Conservation (phyloP, 1,140 invertebrate species). For the Sarcophaga bullata region DNA sequence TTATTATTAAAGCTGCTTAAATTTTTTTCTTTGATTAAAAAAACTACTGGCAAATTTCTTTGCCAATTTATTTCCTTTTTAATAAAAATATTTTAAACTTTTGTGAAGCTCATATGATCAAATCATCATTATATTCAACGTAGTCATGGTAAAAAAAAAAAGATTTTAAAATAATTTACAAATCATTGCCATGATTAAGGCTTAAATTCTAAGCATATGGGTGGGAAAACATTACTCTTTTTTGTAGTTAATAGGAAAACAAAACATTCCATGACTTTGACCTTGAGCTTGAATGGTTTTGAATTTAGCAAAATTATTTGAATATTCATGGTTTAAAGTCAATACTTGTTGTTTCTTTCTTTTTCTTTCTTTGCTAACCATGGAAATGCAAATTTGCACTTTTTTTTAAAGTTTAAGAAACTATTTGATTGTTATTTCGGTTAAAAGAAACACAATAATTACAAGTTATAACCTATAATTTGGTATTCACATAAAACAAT, state of each 20-base stretch:
- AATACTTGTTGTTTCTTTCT: too few species aligned
- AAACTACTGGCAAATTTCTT: conserved; percentile 4
- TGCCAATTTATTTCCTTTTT: background rate
- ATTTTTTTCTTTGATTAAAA: background rate
- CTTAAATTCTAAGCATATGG: background rate
- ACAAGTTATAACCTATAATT: background rate
- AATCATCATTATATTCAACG: background rate
- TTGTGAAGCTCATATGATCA: background rate
- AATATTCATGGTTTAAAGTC: background rate
- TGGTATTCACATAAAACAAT: background rate
- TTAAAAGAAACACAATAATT: background rate
- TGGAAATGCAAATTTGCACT: conserved; percentile 7
- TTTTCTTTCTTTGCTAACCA: too few species aligned
- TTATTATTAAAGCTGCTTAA: background rate
- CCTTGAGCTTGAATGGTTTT: background rate
- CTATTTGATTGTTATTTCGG: background rate
- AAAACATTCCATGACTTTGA: background rate
- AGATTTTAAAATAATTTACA: background rate
- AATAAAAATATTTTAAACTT: too few species aligned
- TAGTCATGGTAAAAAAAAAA: background rate
- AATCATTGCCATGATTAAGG: background rate
- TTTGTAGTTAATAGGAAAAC: too few species aligned
- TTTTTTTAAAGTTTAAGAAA: background rate
- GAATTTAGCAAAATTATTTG: background rate
- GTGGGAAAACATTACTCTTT: background rate